These are phyloP conservation scores for Opisthocomus hoazin DNA, from an alignment of 2,113 vertebrate species.

Conservation along the genomic window DNA sequence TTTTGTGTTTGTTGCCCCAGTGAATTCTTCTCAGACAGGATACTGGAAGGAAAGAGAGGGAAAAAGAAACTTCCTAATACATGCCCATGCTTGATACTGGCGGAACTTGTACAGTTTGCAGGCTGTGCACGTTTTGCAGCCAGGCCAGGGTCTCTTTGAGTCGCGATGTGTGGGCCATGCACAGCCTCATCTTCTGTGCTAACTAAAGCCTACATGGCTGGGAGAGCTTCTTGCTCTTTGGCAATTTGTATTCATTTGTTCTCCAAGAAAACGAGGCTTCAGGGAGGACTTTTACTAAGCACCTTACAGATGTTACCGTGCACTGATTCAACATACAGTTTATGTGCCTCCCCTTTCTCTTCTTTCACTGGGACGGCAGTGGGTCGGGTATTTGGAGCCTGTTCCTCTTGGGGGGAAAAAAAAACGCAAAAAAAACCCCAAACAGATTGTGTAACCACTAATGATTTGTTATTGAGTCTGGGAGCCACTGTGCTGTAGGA, in stretches of 20 bases:
- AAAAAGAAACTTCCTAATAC: background rate
- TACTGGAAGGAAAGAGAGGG: background rate
- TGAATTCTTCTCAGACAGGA: background rate
- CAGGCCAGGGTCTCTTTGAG: background rate
- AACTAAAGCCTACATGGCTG: background rate
- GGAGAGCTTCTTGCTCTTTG: background rate
- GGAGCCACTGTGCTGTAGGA: constrained; percentile 41
- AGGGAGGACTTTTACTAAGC: background rate
- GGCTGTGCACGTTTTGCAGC: background rate
- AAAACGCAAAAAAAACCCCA: background rate
- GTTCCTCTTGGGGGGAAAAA: background rate
- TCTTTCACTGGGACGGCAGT: background rate
- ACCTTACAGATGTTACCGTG: background rate
- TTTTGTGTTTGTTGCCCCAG: background rate
- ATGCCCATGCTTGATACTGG: background rate
- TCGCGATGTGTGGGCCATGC: background rate
- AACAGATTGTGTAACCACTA: background rate
- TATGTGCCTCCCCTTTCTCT: background rate
- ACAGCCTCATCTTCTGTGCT: background rate
- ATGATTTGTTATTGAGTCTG: constrained; percentile 46
- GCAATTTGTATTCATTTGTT: constrained; percentile 6
- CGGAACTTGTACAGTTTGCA: background rate
- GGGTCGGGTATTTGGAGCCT: background rate
- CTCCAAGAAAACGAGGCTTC: background rate
- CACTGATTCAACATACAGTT: background rate